Evolutionary conservation across 1,140 invertebrate species (phyloP), one percentile per base, ranked within the genome.

Genomic region (Hetaerina americana): DNA sequence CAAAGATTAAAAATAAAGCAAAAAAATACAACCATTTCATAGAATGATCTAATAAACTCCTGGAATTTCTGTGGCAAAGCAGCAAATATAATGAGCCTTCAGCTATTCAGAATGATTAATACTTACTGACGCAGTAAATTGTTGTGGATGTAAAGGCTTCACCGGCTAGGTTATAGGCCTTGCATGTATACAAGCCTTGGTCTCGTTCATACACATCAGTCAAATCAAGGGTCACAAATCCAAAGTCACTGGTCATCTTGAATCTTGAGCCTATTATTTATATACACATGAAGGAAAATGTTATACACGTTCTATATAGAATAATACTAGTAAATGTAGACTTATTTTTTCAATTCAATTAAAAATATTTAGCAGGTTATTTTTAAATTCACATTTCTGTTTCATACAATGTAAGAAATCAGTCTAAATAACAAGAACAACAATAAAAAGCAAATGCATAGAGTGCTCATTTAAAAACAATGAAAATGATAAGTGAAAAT

Each of bases 141-240:
- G 93, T 94, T 0, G 93, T 93, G 0, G 93, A 93, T 18, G 94
- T 96, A 76, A 95, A 96, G 0, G 94, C 93, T 84, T 96, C 94
- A 10, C 94, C 94, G 72, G 86, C 85, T 79, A 89, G 90, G 75
- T 95, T 95, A 74, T 85, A 92, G 18, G 92, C 92, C 77, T 94
- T 93, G 80, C 91, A 93, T 5, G 94, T 96, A 78, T 96, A 96
- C 74, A 96, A 91, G 74, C 97, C 97, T 78, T 94, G 92, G 81
- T 99, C 97, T 75, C 95, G 87, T 75, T 94, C 90, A 79, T 96
- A 93, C 0, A 94, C 88, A 78, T 96, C 93, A 66, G 87, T 92
- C 66, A 96, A 81, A 79, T 96, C 93, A 67, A 98, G 82, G 5
- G 92, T 94, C 0, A 96, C 93, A 79, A 94, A 95, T 72, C 95